Percentiles rank a stretch among this genome's conserved stretches.
These are phyloP conservation scores for Notolabrus celidotus DNA, from an alignment of 2,797 vertebrate species.

Conservation along the genomic window DNA sequence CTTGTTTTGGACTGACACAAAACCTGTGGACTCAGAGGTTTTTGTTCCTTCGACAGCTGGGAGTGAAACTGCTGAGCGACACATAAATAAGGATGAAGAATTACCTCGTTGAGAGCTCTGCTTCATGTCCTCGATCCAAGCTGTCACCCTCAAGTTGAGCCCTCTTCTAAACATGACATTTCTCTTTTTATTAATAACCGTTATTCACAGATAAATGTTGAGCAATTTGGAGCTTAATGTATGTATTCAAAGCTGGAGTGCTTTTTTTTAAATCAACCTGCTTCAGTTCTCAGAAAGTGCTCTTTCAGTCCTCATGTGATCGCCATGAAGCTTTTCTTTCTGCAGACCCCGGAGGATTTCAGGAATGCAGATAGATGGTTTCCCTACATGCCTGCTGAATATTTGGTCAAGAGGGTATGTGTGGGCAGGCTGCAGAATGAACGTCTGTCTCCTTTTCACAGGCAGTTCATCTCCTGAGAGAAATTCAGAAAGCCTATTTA, in stretches of 20 bases:
- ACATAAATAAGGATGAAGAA: slow-evolving; percentile 7
- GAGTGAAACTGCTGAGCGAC: not conserved
- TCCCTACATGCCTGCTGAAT: slow-evolving; percentile 55
- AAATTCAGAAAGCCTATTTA: slow-evolving; percentile 1
- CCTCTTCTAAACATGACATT: slow-evolving; percentile 9
- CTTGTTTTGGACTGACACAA: not conserved
- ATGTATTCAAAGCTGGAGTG: slow-evolving; percentile 22
- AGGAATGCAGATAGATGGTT: slow-evolving; percentile 64
- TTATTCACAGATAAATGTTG: not conserved
- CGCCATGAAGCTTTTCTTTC: slow-evolving; percentile 46
- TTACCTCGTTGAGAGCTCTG: not conserved
- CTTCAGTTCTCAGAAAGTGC: slow-evolving; percentile 35
- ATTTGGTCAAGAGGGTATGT: slow-evolving; percentile 58
- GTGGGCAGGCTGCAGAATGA: slow-evolving; percentile 55
- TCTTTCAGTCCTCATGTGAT: slow-evolving; percentile 49
- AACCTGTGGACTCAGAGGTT: not conserved
- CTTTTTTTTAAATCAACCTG: slow-evolving; percentile 27
- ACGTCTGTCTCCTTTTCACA: slow-evolving; percentile 46
- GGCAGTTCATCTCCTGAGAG: slow-evolving; percentile 27
- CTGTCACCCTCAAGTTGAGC: slow-evolving; percentile 23
- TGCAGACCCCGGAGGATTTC: slow-evolving; percentile 57
- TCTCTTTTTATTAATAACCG: slow-evolving; percentile 1
- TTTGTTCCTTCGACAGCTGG: not conserved
- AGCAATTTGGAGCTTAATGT: slow-evolving; percentile 3
- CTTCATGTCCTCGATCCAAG: not conserved